Conservation (phyloP, 1,140 invertebrate species). For the Ptiloglossa arizonensis region DNA sequence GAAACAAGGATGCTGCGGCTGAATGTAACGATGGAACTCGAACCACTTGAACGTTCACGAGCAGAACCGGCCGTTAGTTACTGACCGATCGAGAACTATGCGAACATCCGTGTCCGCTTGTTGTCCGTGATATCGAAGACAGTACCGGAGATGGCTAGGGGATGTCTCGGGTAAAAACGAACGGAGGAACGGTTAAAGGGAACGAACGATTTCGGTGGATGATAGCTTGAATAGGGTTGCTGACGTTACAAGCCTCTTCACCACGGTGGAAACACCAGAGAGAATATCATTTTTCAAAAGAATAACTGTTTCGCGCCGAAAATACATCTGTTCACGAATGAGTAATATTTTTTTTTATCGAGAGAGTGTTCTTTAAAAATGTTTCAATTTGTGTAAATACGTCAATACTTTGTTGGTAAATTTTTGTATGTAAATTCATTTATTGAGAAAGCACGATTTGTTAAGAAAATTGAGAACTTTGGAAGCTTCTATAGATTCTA, state of each 20-base stretch:
- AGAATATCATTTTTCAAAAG: constrained; percentile 55
- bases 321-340: neutral
- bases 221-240: constrained; percentile 50
- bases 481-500: no score
- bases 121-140: constrained; percentile 39
- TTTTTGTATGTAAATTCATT: no score
- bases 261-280: neutral
- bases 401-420: no score
- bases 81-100: constrained; percentile 56
- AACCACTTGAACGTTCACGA: constrained; percentile 36
- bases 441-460: no score
- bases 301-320: constrained; percentile 27
- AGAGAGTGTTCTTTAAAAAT: no score
- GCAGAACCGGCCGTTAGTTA: constrained; percentile 53
- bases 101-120: constrained; percentile 34
- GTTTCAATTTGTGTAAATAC: no score
- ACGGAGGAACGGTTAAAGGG: constrained; percentile 24
- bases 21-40: constrained; percentile 49
- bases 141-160: constrained; percentile 44
- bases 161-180: constrained; percentile 53
- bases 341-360: no score
- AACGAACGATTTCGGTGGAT: constrained; percentile 43
- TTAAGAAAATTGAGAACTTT: no score
- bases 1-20: constrained; percentile 25
- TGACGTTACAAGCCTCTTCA: constrained; percentile 13